Conservation (phyloP, 2,888 invertebrate genomes). For the Deilephila elpenor region DNA sequence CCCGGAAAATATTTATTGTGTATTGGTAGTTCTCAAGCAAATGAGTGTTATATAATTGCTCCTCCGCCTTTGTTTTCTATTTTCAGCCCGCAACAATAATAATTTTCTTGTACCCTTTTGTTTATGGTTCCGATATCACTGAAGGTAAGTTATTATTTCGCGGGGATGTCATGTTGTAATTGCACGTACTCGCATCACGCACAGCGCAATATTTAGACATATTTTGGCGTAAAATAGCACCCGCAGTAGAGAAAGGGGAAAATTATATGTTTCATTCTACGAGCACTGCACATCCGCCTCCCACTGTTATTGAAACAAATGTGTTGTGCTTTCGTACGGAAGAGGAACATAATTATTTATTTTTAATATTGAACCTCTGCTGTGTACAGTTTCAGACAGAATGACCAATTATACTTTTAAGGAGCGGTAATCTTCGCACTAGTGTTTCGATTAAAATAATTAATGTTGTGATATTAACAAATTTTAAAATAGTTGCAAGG, state of each 20-base stretch:
- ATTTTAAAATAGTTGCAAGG: too few species aligned
- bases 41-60: background rate
- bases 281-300: constrained; percentile 1
- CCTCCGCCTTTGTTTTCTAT: constrained; percentile 1
- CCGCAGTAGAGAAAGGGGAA: constrained; percentile 8
- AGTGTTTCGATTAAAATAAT: too few species aligned
- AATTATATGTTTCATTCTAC: constrained; percentile 23
- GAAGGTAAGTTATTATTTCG: background rate
- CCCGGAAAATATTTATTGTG: background rate
- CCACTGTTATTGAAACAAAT: constrained; percentile 16
- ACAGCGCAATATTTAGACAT: constrained; percentile 20
- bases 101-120: background rate
- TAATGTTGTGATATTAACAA: too few species aligned
- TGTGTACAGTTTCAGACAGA: too few species aligned
- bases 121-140: background rate
- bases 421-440: too few species aligned
- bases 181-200: background rate
- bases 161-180: constrained; percentile 5
- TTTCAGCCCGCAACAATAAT: background rate
- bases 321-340: too few species aligned
- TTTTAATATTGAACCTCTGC: too few species aligned
- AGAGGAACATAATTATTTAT: too few species aligned
- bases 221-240: constrained; percentile 22
- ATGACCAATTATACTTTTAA: too few species aligned
- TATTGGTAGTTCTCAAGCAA: background rate